Conservation (phyloP, 2,888 invertebrate species). For the Macrostomum cliftonense region DNA sequence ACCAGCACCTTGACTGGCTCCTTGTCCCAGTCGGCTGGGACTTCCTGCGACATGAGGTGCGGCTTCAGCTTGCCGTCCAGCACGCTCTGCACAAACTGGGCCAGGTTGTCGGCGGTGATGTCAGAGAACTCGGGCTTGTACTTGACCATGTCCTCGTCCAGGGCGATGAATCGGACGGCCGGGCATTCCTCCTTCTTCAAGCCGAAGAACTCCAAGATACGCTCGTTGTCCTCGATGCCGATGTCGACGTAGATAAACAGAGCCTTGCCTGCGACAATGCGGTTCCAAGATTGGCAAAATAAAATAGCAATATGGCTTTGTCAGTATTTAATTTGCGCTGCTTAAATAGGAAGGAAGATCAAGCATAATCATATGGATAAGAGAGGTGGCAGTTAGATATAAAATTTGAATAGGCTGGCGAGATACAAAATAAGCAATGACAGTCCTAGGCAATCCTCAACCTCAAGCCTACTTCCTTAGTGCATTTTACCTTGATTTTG, state of each 20-base stretch:
- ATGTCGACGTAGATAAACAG: conserved; percentile 86
- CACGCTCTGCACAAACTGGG: conserved; percentile 68
- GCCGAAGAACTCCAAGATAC: conserved; percentile 97
- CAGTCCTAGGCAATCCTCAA: too few relatives aligned
- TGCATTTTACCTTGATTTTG: too few relatives aligned
- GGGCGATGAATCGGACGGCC: conserved; percentile 64
- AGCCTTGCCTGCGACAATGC: conserved; percentile 45
- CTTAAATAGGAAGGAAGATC: too few relatives aligned
- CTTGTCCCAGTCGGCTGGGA: conserved; percentile 92
- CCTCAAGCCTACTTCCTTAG: too few relatives aligned
- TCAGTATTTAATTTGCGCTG: too few relatives aligned
- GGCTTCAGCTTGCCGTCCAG: conserved; percentile 78
- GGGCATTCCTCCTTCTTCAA: conserved; percentile 64
- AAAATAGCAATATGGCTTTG: too few relatives aligned
- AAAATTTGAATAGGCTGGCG: too few relatives aligned
- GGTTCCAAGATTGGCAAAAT: too few relatives aligned
- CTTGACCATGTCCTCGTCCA: conserved; percentile 91
- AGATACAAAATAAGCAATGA: too few relatives aligned
- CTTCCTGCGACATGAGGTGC: conserved; percentile 74
- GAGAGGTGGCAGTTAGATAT: too few relatives aligned
- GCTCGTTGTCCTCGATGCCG: conserved; percentile 79
- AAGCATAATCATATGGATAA: too few relatives aligned
- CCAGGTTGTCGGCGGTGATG: conserved; percentile 47
- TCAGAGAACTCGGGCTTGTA: conserved; percentile 54
- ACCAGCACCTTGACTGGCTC: conserved; percentile 77